Percentiles rank a stretch among this genome's conserved stretches.
Evolutionary conservation across 2,797 vertebrate species (phyloP).

Genomic region (Micrastur ruficollis): DNA sequence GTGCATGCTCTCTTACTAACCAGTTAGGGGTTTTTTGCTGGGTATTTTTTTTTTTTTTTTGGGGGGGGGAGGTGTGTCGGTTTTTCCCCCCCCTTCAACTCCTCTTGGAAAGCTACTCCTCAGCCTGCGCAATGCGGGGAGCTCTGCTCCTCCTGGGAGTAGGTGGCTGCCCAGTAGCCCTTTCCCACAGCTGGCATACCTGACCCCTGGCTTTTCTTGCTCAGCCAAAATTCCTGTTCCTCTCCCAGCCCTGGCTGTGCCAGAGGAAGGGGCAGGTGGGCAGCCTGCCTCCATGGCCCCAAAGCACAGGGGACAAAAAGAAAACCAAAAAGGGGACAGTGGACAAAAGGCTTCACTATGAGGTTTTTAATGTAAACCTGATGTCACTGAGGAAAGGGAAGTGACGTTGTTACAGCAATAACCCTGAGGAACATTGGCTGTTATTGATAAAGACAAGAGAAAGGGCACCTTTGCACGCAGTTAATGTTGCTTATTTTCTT

Average conservation of each 20-base stretch:
- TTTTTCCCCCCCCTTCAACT: neutral
- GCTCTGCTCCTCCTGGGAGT: neutral
- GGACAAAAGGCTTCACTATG: neutral
- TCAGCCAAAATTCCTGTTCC: neutral
- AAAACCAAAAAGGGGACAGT: neutral
- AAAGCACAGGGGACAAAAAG: neutral
- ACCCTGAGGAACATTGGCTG: neutral
- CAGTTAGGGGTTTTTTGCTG: neutral
- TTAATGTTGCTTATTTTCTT: neutral
- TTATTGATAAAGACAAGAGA: neutral
- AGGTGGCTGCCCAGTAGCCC: neutral
- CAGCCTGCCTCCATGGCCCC: neutral
- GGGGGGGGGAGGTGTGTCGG: no score
- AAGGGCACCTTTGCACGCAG: neutral
- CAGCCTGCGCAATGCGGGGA: neutral
- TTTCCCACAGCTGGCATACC: neutral
- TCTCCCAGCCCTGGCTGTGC: neutral
- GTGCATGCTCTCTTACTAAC: neutral
- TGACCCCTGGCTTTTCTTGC: neutral
- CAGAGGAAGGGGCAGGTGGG: fast-evolving
- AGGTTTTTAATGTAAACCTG: neutral
- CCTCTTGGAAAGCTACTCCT: neutral
- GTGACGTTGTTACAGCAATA: neutral
- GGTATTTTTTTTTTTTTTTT: neutral
- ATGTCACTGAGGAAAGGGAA: neutral